phyloP scores from a whole-genome alignment of 2,113 vertebrate genomes.

The Columba livia region DNA sequence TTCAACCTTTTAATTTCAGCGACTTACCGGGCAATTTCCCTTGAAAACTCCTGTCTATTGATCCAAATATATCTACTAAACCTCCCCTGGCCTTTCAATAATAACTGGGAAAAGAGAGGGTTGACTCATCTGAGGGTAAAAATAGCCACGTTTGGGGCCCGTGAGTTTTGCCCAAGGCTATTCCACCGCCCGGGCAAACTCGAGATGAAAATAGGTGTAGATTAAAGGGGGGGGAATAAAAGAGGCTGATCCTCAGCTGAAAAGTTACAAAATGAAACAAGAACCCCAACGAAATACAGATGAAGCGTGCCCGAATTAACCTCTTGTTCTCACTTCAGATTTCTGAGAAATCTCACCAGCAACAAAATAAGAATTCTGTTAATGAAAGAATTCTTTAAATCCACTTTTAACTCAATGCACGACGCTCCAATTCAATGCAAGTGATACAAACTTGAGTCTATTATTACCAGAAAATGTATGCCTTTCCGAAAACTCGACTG shows the following conservation, averaged over 20 bases:
- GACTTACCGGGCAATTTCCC: neutral
- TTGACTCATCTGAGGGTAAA: neutral
- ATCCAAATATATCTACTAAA: neutral
- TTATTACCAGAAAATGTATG: rapidly evolving
- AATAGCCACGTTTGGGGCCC: rapidly evolving
- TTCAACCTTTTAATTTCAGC: neutral
- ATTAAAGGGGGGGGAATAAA: neutral
- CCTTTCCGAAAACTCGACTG: rapidly evolving
- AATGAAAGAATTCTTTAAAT: neutral
- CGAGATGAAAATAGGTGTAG: neutral
- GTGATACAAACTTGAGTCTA: neutral
- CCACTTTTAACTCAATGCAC: neutral
- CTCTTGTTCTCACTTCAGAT: neutral
- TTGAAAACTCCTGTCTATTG: neutral
- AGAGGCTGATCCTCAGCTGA: neutral
- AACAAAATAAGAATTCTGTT: neutral
- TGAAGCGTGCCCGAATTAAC: neutral
- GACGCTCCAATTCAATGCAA: neutral
- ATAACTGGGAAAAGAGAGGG: neutral
- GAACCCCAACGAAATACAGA: neutral
- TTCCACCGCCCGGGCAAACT: neutral
- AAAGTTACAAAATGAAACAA: neutral
- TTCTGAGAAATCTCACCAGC: neutral
- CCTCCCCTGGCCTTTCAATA: neutral
- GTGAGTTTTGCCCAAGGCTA: too few relatives aligned